Base-by-base conservation (phyloP, 2,888 invertebrate genomes). In the Syrphus vitripennis region DNA sequence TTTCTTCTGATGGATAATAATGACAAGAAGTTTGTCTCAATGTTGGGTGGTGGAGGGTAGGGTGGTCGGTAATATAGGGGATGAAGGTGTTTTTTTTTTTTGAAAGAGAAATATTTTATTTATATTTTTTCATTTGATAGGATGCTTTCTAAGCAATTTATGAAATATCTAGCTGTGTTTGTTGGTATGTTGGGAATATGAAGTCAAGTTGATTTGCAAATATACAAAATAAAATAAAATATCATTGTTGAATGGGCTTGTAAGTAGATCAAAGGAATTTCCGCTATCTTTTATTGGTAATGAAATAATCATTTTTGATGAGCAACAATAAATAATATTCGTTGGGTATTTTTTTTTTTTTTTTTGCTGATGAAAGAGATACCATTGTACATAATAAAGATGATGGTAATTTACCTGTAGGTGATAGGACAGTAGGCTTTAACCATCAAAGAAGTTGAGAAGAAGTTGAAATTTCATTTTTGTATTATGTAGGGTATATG, bases 1-100 rank as follows among this genome's bases (percentile, higher is more conserved):
- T n/a, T 67, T 67, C 34, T 67, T 34, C 21, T 76, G 50, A 34
- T 70, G 26, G 37, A 42, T 42, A 74, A 55, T 65, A 45, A 71
- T 10, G 14, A 21, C 16, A 59, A 57, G 42, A 61, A 55, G 42
- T 78, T 63, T 42, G 6, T 42, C 26, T 50, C 24, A 24, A 6
- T 24, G 14, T 26, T 24, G 14, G 12, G n/a, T 1, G 0, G 3
- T 7, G 16, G 42, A 1, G 14, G 9, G 7, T 9, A 7, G 9
- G 4, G 31, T 9, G 7, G 34, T 34, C 3, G 12, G 34, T 34
- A 34, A 10, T 14, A n/a, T 0, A 14, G 40, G n/a, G n/a, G 6
- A 53, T 26, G 53, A 53, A 29, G 16, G 14, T 16, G n/a, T n/a
- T n/a, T n/a, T n/a, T n/a, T n/a, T n/a, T n/a, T n/a, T n/a, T 55